Base-by-base conservation (phyloP, 2,113 vertebrate genomes). In the Notechis scutatus region DNA sequence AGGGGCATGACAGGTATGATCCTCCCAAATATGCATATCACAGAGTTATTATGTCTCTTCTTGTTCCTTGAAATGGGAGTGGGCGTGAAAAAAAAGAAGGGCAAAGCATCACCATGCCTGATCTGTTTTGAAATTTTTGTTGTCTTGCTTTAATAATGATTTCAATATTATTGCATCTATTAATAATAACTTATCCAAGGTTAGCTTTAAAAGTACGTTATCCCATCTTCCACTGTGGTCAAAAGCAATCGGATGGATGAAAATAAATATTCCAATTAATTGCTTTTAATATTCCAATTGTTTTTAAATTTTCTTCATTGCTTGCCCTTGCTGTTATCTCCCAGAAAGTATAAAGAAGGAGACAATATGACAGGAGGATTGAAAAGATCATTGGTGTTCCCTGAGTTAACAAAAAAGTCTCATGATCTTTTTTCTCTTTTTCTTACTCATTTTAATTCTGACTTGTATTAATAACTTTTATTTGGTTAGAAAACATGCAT, bases 351-450 rank as follows among this genome's bases (percentile, higher is more conserved):
- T n/a, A 64, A 86, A 87, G 15, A 61, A 59, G 91, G 69, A 92
- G 47, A 39, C 64, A 91, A 12, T 0, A 18, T 34, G 55, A 57
- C 61, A 47, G 86, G 91, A 91, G 6, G 87, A 42, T 18, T 88
- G 4, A 5, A 0, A 0, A 0, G 26, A 93, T 24, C 20, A 10
- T 15, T 39, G 0, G 34, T 91, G 4, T 18, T 0, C 55, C 93
- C 15, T 0, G 3, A 11, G 29, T 89, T 50, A 0, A 0, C 0
- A 7, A 85, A 92, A 55, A 14, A 29, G 0, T 57, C 55, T 50
- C 24, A n/a, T 29, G 23, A 34, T 50, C 8, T 52, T 54, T 69
- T 45, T 3, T 0, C 87, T 0, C 0, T 47, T 0, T 0, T 2
- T 50, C 85, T 34, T 86, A 11, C 24, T 50, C 0, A 3, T 55